Conservation (phyloP, 2,888 invertebrate genomes). For the Dynastes maya region DNA sequence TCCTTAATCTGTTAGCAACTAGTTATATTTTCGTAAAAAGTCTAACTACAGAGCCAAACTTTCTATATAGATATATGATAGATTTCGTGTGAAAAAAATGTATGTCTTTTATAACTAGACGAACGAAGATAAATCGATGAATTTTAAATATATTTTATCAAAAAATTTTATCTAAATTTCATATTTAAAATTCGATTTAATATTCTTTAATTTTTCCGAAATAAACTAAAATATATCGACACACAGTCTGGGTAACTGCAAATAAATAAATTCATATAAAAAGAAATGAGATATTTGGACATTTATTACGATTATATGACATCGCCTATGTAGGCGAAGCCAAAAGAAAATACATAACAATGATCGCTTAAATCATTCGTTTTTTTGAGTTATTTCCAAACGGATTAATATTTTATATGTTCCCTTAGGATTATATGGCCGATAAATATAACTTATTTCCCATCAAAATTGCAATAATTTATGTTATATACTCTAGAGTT, state of each 20-base stretch:
- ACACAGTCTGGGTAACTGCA: no score
- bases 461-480: constrained; percentile 20
- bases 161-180: no score
- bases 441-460: background rate
- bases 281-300: background rate
- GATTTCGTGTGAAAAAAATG: background rate
- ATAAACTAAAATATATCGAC: no score
- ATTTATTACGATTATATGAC: constrained; percentile 4
- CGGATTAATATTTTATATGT: constrained; percentile 23
- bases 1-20: no score
- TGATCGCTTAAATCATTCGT: background rate
- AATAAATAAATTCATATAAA: no score
- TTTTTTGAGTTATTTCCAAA: constrained; percentile 19
- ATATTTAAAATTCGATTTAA: no score
- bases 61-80: background rate
- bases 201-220: no score
- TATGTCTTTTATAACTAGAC: background rate
- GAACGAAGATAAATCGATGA: background rate
- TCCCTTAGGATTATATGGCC: background rate
- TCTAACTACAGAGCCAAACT: no score
- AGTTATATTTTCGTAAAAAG: no score
- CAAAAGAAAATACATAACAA: constrained; percentile 9
- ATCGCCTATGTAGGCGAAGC: background rate
- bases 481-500: background rate
- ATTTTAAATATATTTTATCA: background rate